Base-by-base conservation (phyloP, 2,888 invertebrate genomes). In the Axea sp. region DNA sequence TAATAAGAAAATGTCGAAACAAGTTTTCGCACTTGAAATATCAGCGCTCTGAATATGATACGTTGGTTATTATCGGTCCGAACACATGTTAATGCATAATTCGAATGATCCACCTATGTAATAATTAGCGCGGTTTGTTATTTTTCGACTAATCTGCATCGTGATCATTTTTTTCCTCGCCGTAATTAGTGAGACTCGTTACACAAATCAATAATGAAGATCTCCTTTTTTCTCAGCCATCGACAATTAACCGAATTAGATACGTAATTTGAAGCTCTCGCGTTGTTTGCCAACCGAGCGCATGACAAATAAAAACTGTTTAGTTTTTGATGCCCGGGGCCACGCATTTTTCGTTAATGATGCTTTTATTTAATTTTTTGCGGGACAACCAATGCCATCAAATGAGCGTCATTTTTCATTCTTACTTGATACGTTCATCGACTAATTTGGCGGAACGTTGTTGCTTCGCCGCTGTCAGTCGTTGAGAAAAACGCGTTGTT, bases 1-100 rank as follows among this genome's bases (percentile, higher is more conserved):
- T 76, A 72, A 76, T 68, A 73, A 72, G 71, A 76, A 76, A 74
- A 72, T 47, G 64, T 59, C 60, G 39, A 71, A 74, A 65, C 45
- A 33, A 59, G 59, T 59, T 64, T 74, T 68, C 71, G 76, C 74
- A 37, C 64, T 39, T 65, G 24, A 60, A 71, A 53, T 60, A 73
- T 65, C 69, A 60, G 65, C 69, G 22, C 45, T 7, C 19, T 11
- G 39, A 57, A 59, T 49, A 43, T 51, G 55, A 64, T 51, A 57
- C 60, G 39, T 60, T 33, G 60, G 33, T 73, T 53, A 73, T 73
- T 65, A 65, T 47, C 47, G 26, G 26, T 11, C 35, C 19, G 39
- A 17, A 45, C 31, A 60, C 47, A 45, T 30, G 45, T 45, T 73
- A 43, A 65, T 41, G 45, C 17, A 37, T 51, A 65, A 65, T 59